Evolutionary conservation across 2,797 vertebrate species (phyloP), one percentile per base, ranked within the genome.

Genomic region (Coregonus ussuriensis): DNA sequence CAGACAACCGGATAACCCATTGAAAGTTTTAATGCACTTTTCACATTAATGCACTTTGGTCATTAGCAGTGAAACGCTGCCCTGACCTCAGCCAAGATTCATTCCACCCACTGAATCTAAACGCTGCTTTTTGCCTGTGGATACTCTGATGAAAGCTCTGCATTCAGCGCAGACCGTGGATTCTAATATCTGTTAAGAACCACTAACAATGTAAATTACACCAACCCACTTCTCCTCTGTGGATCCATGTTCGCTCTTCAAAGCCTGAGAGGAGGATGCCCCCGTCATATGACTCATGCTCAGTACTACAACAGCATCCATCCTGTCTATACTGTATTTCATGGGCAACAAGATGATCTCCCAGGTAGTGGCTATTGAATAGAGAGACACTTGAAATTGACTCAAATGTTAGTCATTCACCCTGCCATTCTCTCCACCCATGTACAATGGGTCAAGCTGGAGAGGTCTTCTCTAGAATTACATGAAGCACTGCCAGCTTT

Each of bases 1-100:
- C 54, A 33, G 66, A 70, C 47, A 63, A 37, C 4, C 52, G n/a
- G 66, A 73, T 74, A 59, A 79, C 78, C 65, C 71, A 73, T 78
- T 81, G 78, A 83, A 83, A 74, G 80, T 85, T 83, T 81, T 84
- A 85, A 85, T 79, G 73, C 74, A 77, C 76, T 77, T 84, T 82
- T 82, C 74, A 82, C 66, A 75, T 83, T 77, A 77, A 81, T 75
- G 72, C n/a, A 6, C 69, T 80, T 78, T 78, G 76, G 82, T 81
- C 82, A 84, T 88, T 84, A 81, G 79, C 77, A 75, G 77, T 25
- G 73, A 35, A 84, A 78, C 35, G n/a, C 56, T 66, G 77, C 52
- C 29, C 79, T 79, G 82, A 87, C 85, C 83, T 62, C 59, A 62
- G 21, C 59, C 59, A 62, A 21, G 59, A 62, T 25, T 62, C 3